Conservation (phyloP, 1,140 invertebrate genomes). For the Mylabris phalerata region DNA sequence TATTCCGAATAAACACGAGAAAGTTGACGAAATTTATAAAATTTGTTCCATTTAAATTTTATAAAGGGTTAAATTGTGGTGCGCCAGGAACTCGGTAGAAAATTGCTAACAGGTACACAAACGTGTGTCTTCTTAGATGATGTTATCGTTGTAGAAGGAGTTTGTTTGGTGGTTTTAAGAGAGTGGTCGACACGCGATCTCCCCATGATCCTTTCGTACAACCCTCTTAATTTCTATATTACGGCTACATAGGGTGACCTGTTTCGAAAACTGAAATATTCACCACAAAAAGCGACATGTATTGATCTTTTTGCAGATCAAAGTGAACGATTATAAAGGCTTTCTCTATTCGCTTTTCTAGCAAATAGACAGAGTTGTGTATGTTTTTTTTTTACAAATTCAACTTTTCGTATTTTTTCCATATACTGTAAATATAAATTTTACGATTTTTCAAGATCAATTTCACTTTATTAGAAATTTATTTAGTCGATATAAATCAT, state of each 20-base stretch:
- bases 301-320: neutral
- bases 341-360: neutral
- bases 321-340: neutral
- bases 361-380: too few species aligned
- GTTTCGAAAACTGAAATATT: conserved; percentile 7
- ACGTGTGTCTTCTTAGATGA: conserved; percentile 5
- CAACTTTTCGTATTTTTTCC: neutral
- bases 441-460: neutral
- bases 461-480: conserved; percentile 4
- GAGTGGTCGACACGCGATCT: conserved; percentile 11
- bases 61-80: too few species aligned
- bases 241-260: neutral
- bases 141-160: too few species aligned
- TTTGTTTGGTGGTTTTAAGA: too few species aligned
- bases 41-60: too few species aligned
- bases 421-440: conserved; percentile 2
- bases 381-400: neutral
- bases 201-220: conserved; percentile 7
- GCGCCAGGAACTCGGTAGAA: neutral
- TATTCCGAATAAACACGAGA: too few species aligned
- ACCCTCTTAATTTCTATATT: conserved; percentile 10
- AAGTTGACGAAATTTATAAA: too few species aligned
- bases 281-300: conserved; percentile 2
- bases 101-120: conserved; percentile 16
- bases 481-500: neutral